Percentiles rank a stretch among this genome's conserved stretches.
phyloP scores from a whole-genome alignment of 2,797 vertebrate genomes.

The Falco peregrinus region DNA sequence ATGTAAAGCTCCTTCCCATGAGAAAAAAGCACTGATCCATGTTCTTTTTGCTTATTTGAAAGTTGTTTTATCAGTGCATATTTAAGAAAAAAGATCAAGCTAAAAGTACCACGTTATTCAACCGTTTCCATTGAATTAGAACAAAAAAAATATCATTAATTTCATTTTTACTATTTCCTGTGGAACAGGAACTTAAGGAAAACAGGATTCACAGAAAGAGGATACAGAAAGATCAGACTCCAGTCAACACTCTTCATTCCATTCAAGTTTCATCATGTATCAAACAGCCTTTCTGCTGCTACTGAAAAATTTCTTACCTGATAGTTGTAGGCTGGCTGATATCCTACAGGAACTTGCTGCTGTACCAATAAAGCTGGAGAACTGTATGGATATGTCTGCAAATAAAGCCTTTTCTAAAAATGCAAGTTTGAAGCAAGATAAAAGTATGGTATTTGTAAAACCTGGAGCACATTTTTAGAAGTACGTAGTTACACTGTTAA shows the following conservation, averaged over 20 bases:
- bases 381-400: slow-evolving; percentile 78
- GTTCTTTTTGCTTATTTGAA: background rate
- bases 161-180: background rate
- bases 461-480: background rate
- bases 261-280: background rate
- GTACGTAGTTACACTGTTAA: background rate
- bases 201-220: background rate
- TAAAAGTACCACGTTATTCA: background rate
- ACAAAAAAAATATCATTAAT: background rate
- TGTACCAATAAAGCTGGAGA: slow-evolving; percentile 74
- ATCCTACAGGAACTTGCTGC: slow-evolving; percentile 74
- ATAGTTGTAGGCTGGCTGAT: slow-evolving; percentile 79
- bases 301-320: slow-evolving; percentile 66
- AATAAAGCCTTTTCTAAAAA: background rate
- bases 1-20: background rate
- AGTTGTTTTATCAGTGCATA: background rate
- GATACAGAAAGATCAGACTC: background rate
- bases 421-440: background rate
- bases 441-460: background rate
- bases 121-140: background rate
- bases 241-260: background rate
- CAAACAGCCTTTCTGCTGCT: background rate
- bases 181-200: background rate
- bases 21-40: background rate
- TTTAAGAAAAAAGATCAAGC: background rate